phyloP scores from a whole-genome alignment of 2,888 invertebrate species.

The Pycnomerus fuliginosus region DNA sequence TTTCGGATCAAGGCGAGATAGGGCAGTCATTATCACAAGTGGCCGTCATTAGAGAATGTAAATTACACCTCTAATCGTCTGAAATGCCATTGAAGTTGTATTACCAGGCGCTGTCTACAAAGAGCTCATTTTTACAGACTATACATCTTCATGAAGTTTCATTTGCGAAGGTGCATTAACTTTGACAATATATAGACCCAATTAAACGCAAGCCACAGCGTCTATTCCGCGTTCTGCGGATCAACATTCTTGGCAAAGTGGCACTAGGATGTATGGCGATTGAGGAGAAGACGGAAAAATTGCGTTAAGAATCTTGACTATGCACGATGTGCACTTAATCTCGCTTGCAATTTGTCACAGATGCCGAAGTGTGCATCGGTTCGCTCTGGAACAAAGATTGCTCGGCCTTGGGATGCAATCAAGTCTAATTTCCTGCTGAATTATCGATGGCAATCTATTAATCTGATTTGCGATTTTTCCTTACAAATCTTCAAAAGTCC shows the following conservation, averaged over 20 bases:
- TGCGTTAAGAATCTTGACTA: conserved; percentile 6
- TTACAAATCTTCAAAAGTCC: not conserved
- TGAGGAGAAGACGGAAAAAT: conserved; percentile 10
- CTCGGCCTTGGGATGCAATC: not conserved
- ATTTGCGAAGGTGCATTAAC: conserved; percentile 8
- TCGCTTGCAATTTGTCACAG: conserved; percentile 19
- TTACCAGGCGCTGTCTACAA: not conserved
- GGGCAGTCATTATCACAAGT: not conserved
- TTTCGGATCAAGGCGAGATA: not conserved
- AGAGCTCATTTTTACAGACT: conserved; percentile 1
- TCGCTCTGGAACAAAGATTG: not conserved
- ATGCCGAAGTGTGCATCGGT: conserved; percentile 16
- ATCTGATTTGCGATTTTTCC: too few species aligned
- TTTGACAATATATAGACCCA: conserved; percentile 12
- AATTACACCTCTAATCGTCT: not conserved
- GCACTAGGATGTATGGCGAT: too few species aligned
- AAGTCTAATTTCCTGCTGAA: too few species aligned
- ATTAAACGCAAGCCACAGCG: conserved; percentile 7
- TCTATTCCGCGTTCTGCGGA: conserved; percentile 12
- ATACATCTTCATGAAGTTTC: conserved; percentile 1
- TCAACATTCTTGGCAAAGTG: conserved; percentile 17
- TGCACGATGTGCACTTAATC: conserved; percentile 3
- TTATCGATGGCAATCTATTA: too few species aligned
- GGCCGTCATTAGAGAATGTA: too few species aligned
- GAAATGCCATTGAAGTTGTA: not conserved